phyloP scores from a whole-genome alignment of 2,888 invertebrate genomes.

The Epirrhoe tristata region DNA sequence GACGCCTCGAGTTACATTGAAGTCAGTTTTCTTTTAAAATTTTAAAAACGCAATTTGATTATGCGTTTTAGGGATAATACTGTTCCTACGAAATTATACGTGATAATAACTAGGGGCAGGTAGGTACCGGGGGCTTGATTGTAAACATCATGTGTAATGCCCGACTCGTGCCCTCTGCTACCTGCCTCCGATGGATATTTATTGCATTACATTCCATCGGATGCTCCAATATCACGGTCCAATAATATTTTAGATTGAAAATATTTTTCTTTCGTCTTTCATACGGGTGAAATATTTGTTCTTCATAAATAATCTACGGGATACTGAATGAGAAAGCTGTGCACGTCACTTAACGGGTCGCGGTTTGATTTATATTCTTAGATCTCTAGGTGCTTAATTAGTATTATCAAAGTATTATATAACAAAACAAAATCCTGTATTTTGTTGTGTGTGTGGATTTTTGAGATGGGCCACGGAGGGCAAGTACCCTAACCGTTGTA shows the following conservation, averaged over 20 bases:
- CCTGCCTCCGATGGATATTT: slow-evolving; percentile 50
- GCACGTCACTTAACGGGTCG: neutral
- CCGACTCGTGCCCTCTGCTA: slow-evolving; percentile 45
- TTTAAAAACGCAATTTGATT: too few relatives aligned
- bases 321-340: neutral
- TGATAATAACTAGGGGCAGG: slow-evolving; percentile 39
- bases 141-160: slow-evolving; percentile 55
- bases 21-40: too few relatives aligned
- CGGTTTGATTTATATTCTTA: neutral
- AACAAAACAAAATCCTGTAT: too few relatives aligned
- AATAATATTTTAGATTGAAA: slow-evolving; percentile 60
- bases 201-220: slow-evolving; percentile 58
- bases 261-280: slow-evolving; percentile 53
- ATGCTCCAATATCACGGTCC: slow-evolving; percentile 59
- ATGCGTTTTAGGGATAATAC: too few relatives aligned
- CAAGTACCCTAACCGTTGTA: too few relatives aligned
- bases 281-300: slow-evolving; percentile 33
- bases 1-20: too few relatives aligned
- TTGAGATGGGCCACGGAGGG: too few relatives aligned
- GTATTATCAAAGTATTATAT: too few relatives aligned
- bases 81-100: slow-evolving; percentile 36
- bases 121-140: slow-evolving; percentile 47
- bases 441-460: too few relatives aligned
- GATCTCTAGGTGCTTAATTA: neutral
- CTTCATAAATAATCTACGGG: slow-evolving; percentile 18